These are phyloP conservation scores for Thera obeliscata DNA, from an alignment of 2,888 invertebrate species.

Conservation along the genomic window DNA sequence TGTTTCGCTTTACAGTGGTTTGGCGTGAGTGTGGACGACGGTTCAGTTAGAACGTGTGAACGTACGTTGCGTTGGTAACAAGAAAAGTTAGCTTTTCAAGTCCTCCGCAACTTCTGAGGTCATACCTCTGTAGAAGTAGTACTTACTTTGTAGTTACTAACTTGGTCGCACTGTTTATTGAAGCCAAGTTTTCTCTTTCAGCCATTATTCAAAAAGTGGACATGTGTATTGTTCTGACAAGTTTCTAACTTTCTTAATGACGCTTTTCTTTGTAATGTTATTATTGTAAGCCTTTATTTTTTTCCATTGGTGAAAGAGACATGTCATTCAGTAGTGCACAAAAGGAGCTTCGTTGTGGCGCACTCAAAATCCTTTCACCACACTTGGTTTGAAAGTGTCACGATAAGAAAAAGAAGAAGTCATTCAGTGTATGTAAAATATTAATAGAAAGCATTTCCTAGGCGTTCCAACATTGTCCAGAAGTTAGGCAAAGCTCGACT, in stretches of 20 bases:
- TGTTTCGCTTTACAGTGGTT: not conserved
- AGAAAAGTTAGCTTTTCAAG: conserved; percentile 31
- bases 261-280: no score
- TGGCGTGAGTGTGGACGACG: conserved; percentile 5
- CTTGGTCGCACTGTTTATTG: conserved; percentile 23
- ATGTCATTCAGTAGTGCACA: no score
- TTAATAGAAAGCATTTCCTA: not conserved
- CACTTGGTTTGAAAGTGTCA: no score
- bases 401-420: no score
- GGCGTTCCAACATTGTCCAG: not conserved
- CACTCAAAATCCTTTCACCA: no score
- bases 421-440: not conserved
- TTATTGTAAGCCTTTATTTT: no score
- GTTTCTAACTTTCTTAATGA: not conserved
- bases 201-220: not conserved
- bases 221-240: no score
- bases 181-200: not conserved
- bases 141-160: conserved; percentile 16
- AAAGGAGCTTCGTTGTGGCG: no score
- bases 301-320: no score
- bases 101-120: conserved; percentile 20
- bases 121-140: conserved; percentile 13
- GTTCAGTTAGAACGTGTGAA: conserved; percentile 20
- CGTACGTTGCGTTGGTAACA: conserved; percentile 27
- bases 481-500: not conserved